Conservation (phyloP, 2,113 vertebrate species). For the Ailurus styani region DNA sequence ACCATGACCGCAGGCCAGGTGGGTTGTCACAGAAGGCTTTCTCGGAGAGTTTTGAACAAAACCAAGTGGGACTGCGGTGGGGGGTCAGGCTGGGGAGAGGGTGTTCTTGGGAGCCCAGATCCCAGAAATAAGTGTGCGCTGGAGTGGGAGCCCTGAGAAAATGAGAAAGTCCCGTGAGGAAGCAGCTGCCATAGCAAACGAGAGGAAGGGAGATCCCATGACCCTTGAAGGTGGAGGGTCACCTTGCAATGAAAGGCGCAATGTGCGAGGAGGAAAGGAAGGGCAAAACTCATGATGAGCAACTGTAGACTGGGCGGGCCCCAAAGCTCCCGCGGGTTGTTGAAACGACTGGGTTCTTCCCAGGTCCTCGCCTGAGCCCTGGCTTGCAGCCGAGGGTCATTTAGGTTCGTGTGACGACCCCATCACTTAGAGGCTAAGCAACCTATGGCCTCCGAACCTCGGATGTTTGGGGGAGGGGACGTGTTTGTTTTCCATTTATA, state of each 20-base stretch:
- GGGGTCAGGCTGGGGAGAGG: background rate
- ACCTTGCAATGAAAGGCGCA: background rate
- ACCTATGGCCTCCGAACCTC: background rate
- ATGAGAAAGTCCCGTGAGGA: background rate
- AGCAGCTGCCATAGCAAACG: background rate
- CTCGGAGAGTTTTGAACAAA: background rate
- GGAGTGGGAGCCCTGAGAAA: too few species aligned
- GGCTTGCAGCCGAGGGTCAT: background rate
- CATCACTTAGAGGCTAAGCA: too few species aligned
- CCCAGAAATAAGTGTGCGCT: background rate
- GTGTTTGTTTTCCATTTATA: background rate
- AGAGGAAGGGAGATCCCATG: too few species aligned
- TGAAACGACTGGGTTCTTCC: background rate
- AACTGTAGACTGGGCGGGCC: rapidly evolving
- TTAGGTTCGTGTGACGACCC: background rate
- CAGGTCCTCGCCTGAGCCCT: background rate
- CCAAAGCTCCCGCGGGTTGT: background rate
- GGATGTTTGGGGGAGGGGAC: too few species aligned
- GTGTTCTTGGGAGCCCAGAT: background rate
- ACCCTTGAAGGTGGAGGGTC: background rate
- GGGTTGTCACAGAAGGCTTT: too few species aligned
- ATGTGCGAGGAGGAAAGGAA: background rate
- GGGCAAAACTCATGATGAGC: too few species aligned
- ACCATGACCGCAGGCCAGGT: background rate
- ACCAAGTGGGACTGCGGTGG: background rate